Evolutionary conservation across 2,888 invertebrate species (phyloP).

Genomic region (Halocaridina rubra): DNA sequence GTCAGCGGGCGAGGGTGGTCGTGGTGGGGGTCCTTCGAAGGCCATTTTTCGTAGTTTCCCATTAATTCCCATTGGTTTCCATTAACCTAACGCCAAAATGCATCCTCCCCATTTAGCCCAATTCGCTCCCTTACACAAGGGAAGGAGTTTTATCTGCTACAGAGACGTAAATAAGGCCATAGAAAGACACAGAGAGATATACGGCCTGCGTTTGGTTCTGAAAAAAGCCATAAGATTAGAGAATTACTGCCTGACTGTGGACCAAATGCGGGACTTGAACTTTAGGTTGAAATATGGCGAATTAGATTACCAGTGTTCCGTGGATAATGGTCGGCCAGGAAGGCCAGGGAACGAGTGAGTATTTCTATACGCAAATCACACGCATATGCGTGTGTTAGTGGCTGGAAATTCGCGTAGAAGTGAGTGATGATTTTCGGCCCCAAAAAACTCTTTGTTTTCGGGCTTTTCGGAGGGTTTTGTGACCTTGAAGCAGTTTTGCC

Average conservation of each 20-base stretch:
- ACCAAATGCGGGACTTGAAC: slow-evolving; percentile 59
- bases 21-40: too few relatives aligned
- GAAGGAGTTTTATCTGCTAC: slow-evolving; percentile 57
- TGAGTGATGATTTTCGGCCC: not conserved
- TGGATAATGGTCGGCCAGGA: slow-evolving; percentile 60
- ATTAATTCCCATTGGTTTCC: too few relatives aligned
- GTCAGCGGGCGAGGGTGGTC: too few relatives aligned
- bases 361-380: too few relatives aligned
- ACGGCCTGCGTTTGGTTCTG: slow-evolving; percentile 51
- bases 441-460: slow-evolving; percentile 51
- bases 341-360: slow-evolving; percentile 63
- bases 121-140: slow-evolving; percentile 51
- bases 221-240: slow-evolving; percentile 60
- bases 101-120: slow-evolving; percentile 28
- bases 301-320: slow-evolving; percentile 59
- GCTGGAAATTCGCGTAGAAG: too few relatives aligned
- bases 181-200: slow-evolving; percentile 60
- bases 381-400: too few relatives aligned
- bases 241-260: slow-evolving; percentile 54
- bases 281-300: slow-evolving; percentile 60
- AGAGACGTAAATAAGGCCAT: slow-evolving; percentile 62
- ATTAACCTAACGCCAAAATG: too few relatives aligned
- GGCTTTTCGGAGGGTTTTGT: slow-evolving; percentile 42
- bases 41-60: too few relatives aligned
- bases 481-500: slow-evolving; percentile 13